These are phyloP conservation scores for Molossus alvarezi DNA, from an alignment of 2,797 vertebrate genomes.

Conservation along the genomic window DNA sequence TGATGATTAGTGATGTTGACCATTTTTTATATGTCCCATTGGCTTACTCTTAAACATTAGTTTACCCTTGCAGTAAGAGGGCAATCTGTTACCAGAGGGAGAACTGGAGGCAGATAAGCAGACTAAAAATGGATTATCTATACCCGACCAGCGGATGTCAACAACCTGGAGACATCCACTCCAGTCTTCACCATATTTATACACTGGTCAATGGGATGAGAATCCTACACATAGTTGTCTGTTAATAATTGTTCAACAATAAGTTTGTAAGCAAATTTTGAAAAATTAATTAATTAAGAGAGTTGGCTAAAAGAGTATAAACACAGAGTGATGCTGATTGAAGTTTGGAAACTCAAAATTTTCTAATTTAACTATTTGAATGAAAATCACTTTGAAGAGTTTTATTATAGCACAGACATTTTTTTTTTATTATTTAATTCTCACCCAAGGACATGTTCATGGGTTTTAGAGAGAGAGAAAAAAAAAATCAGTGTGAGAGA, in stretches of 20 bases:
- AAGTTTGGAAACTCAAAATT: conserved; percentile 10
- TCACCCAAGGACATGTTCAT: no score
- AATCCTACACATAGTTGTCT: no score
- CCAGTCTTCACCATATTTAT: background rate
- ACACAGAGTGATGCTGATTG: background rate
- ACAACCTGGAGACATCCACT: background rate
- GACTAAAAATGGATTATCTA: background rate
- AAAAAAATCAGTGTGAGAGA: no score
- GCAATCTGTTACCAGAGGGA: background rate
- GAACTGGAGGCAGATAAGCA: background rate
- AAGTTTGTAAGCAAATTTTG: background rate
- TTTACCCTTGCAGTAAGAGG: background rate
- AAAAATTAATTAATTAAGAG: background rate
- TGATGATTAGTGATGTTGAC: no score
- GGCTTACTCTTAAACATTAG: background rate
- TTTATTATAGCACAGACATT: background rate
- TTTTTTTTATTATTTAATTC: no score
- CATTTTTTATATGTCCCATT: no score
- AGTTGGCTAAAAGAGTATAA: background rate
- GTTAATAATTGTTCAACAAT: background rate
- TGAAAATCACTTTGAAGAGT: background rate
- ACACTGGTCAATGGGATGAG: background rate
- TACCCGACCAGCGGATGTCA: background rate
- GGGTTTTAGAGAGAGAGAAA: no score
- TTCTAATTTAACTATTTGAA: background rate